Percentiles rank a stretch among this genome's conserved stretches.
Evolutionary conservation across 2,797 vertebrate species (phyloP).

Genomic region (Numenius phaeopus): DNA sequence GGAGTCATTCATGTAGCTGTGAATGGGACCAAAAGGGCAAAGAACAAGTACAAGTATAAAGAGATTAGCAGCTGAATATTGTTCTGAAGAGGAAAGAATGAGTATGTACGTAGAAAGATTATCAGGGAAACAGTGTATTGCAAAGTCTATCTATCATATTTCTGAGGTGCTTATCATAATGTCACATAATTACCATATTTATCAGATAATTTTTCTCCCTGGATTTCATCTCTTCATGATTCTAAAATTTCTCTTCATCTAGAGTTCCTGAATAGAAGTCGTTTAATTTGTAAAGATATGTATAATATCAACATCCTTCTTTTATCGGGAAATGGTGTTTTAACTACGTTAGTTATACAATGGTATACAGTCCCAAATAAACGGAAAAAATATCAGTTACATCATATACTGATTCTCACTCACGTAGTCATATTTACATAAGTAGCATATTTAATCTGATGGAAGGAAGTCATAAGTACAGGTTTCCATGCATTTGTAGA

Average conservation of each 20-base stretch:
- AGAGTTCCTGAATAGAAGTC: background rate
- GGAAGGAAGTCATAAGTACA: background rate
- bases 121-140: background rate
- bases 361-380: background rate
- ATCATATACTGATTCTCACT: background rate
- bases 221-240: background rate
- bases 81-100: conserved; percentile 40
- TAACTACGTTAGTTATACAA: background rate
- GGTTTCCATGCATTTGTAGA: background rate
- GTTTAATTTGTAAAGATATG: background rate
- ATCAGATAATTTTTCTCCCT: background rate
- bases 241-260: background rate
- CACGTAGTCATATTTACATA: background rate
- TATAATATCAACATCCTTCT: conserved; percentile 2
- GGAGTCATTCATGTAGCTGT: conserved; percentile 41
- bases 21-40: conserved; percentile 62
- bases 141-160: conserved; percentile 18
- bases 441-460: background rate
- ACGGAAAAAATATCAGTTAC: background rate
- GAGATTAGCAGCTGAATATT: conserved; percentile 47
- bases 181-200: conserved; percentile 34
- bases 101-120: conserved; percentile 1
- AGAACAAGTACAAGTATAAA: conserved; percentile 63
- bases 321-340: background rate
- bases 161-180: conserved; percentile 20